Conservation (phyloP, 2,797 vertebrate species). For the Danio tinwini region DNA sequence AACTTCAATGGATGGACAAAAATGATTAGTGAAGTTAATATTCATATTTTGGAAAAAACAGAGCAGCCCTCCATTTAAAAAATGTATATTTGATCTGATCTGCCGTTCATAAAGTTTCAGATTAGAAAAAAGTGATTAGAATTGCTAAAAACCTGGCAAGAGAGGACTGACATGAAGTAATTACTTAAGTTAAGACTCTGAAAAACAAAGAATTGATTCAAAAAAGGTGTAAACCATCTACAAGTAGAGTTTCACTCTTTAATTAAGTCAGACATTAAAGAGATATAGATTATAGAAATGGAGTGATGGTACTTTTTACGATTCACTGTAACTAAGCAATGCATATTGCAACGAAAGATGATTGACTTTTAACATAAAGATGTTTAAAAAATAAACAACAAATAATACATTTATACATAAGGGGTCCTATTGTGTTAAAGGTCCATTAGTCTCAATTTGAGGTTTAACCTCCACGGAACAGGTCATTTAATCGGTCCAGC, state of each 20-base stretch:
- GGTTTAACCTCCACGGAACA: conserved; percentile 94
- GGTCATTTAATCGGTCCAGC: conserved; percentile 90
- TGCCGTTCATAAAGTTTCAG: no score
- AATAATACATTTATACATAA: not conserved
- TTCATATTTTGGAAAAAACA: not conserved
- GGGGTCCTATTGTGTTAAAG: not conserved
- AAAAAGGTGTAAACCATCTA: not conserved
- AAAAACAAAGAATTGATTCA: not conserved
- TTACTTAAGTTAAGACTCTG: not conserved
- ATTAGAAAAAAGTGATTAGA: no score
- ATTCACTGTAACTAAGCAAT: not conserved
- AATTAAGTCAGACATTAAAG: not conserved
- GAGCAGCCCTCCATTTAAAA: not conserved
- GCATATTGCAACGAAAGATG: not conserved
- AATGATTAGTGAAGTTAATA: no score
- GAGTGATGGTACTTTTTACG: not conserved
- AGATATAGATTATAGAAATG: not conserved
- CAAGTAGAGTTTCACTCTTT: no score
- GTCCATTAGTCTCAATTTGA: not conserved
- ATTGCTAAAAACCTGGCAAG: not conserved
- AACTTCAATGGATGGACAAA: no score
- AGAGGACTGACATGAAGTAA: not conserved
- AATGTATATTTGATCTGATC: not conserved
- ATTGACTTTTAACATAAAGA: not conserved
- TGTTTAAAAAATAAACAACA: not conserved